Percentiles rank a stretch among this genome's conserved stretches.
Conservation (phyloP, 2,888 invertebrate genomes). For the Standfussiana lucernea region DNA sequence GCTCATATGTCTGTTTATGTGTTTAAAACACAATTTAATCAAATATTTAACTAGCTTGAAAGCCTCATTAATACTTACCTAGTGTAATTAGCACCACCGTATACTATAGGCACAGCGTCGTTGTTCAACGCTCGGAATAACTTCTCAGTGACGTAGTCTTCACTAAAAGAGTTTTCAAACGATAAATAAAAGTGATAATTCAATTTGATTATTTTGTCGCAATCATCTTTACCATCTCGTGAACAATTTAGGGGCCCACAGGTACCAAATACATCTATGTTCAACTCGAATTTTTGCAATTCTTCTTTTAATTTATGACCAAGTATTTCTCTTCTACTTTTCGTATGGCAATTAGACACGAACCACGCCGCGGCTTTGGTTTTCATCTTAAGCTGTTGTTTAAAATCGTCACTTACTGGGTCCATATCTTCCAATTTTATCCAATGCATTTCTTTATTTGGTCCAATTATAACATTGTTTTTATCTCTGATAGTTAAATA, state of each 20-base stretch:
- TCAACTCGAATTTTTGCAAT: conserved; percentile 52
- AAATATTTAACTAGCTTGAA: not conserved
- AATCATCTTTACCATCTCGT: conserved; percentile 67
- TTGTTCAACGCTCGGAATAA: conserved; percentile 70
- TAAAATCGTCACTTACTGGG: conserved; percentile 71
- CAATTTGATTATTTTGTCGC: conserved; percentile 71
- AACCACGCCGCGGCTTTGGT: conserved; percentile 75
- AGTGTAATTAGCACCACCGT: conserved; percentile 89
- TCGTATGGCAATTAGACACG: conserved; percentile 69
- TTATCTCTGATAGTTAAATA: conserved; percentile 75
- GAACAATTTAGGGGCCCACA: conserved; percentile 67
- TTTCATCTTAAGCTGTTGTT: conserved; percentile 68
- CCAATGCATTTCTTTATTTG: conserved; percentile 76
- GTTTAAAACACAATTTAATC: not conserved
- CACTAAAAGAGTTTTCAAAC: conserved; percentile 81
- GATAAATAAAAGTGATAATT: conserved; percentile 80
- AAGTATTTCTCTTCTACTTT: conserved; percentile 59
- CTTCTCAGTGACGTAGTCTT: conserved; percentile 82
- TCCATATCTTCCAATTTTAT: conserved; percentile 72
- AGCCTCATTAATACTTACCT: conserved; percentile 68
- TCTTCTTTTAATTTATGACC: conserved; percentile 48
- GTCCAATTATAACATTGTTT: conserved; percentile 71
- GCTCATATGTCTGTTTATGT: not conserved
- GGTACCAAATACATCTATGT: conserved; percentile 67
- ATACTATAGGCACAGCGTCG: conserved; percentile 92